phyloP scores from a whole-genome alignment of 1,140 invertebrate genomes.

The Drosophila lini region DNA sequence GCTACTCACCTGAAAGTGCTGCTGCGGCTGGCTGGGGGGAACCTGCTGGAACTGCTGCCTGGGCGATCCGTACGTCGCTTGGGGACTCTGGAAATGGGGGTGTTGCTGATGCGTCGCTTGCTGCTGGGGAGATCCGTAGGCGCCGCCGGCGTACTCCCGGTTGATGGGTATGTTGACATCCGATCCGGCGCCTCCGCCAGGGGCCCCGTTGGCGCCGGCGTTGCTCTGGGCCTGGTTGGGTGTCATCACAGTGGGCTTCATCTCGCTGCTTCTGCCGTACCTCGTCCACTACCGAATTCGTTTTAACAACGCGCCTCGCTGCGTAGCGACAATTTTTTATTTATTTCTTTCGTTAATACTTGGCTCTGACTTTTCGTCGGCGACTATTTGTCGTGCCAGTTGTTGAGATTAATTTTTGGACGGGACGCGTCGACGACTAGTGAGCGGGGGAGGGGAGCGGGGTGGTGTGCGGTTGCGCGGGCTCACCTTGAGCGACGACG shows the following conservation, averaged over 20 bases:
- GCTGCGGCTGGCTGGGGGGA: slow-evolving; percentile 65
- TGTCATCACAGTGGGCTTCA: slow-evolving; percentile 83
- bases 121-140: slow-evolving; percentile 45
- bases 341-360: slow-evolving; percentile 39
- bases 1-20: slow-evolving; percentile 80
- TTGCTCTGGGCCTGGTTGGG: slow-evolving; percentile 52
- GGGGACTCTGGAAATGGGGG: slow-evolving; percentile 46
- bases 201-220: slow-evolving; percentile 26
- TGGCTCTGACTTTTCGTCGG: slow-evolving; percentile 32
- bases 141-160: slow-evolving; percentile 60
- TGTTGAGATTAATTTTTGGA: slow-evolving; percentile 47
- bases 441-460: not conserved
- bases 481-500: slow-evolving; percentile 67
- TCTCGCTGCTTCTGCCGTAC: slow-evolving; percentile 42
- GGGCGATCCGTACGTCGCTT: slow-evolving; percentile 60
- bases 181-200: slow-evolving; percentile 20
- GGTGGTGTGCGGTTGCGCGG: slow-evolving; percentile 13
- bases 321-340: slow-evolving; percentile 60
- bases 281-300: slow-evolving; percentile 29
- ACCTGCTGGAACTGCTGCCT: slow-evolving; percentile 59
- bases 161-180: slow-evolving; percentile 77
- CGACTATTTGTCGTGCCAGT: slow-evolving; percentile 35
- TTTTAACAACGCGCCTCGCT: slow-evolving; percentile 30
- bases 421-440: slow-evolving; percentile 4
- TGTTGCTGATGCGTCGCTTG: slow-evolving; percentile 46